Evolutionary conservation across 2,888 invertebrate genomes (phyloP), one percentile per base, ranked within the genome.

Genomic region (Drosophila eohydei): DNA sequence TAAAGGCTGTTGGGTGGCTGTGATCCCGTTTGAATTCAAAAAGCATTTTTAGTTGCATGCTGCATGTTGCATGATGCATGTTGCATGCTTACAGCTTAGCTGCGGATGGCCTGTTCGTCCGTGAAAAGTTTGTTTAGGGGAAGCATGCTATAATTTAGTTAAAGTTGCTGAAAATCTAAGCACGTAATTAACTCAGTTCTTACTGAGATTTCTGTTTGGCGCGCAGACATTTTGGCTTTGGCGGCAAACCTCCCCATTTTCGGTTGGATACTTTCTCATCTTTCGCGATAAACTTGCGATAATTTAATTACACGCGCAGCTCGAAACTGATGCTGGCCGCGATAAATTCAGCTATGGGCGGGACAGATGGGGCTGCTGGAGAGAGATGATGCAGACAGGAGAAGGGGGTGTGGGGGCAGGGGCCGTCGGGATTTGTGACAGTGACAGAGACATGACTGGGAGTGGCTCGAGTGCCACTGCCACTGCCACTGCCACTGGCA

Each of bases 251-350:
- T 12, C 60, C 64, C 64, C 59, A 60, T 52, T 62, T 68, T 38
- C 60, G 28, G 55, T 8, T 16, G n/a, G 57, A 36, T 55, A 69
- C 60, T 72, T 55, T 67, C 64, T 69, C 74, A 71, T 72, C 74
- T 72, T 74, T 40, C 65, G 72, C 70, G 82, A 72, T 72, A 81
- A 81, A 76, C 74, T 76, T 76, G 79, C 76, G 77, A 81, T 81
- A 81, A 81, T 81, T 81, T 81, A 81, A 81, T 81, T 81, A 81
- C 68, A 81, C 68, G 79, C 68, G 65, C 71, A 74, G 79, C 81
- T 75, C 70, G 71, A 71, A 78, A 62, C 78, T 60, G 75, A 71
- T 61, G 62, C 76, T 16, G 44, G 26, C 32, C 58, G 63, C 41
- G 59, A 73, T 63, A 54, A 60, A 57, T 57, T 12, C 48, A 55